phyloP scores from a whole-genome alignment of 2,113 vertebrate species.

The Cairina moschata region DNA sequence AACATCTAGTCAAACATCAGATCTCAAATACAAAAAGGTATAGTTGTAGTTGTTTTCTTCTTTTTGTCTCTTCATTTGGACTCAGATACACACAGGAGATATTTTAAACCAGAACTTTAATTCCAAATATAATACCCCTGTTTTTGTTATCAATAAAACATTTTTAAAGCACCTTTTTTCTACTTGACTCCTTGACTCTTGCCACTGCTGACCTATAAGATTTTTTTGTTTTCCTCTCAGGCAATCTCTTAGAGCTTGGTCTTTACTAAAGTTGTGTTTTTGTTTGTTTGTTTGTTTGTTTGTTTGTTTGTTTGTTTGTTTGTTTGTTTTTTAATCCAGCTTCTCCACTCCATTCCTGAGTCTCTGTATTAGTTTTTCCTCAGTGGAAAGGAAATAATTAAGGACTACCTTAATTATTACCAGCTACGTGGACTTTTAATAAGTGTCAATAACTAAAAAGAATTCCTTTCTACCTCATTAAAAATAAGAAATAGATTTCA shows the following conservation, averaged over 20 bases:
- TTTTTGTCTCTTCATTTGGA: neutral
- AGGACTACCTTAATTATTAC: neutral
- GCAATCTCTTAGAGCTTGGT: neutral
- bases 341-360: neutral
- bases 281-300: too few species aligned
- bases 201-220: neutral
- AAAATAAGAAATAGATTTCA: constrained; percentile 24
- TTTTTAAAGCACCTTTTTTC: neutral
- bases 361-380: neutral
- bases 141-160: neutral
- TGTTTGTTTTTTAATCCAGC: neutral
- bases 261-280: neutral
- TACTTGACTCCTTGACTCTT: neutral
- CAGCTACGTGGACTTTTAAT: neutral
- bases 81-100: neutral
- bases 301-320: too few species aligned
- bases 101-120: neutral
- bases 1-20: neutral
- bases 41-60: neutral
- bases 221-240: neutral
- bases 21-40: neutral
- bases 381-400: too few species aligned
- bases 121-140: neutral
- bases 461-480: neutral
- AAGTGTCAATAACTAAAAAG: neutral